Base-by-base conservation (phyloP, 2,797 vertebrate genomes). In the Schizopygopsis malacanthus region DNA sequence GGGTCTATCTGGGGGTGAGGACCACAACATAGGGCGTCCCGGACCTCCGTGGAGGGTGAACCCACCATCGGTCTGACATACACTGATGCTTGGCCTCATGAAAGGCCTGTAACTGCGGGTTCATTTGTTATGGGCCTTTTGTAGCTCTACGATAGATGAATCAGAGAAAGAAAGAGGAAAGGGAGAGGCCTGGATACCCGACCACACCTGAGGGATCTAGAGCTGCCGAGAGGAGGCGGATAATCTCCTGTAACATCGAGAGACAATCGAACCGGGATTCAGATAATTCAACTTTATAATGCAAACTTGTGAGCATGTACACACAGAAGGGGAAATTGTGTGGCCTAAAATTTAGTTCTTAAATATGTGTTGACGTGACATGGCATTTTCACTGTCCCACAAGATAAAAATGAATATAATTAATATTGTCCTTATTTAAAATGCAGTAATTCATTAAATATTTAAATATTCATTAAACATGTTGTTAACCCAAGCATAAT, bases 21-120 rank as follows among this genome's bases (percentile, higher is more conserved):
- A 81, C 91, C 89, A 89, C 89, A 92, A 92, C 90, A 92, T 90
- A 59, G 82, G 88, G 92, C 7, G 47, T 71, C 41, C 50, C 50
- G 87, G 94, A 95, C 95, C 93, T 94, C 94, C 92, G 61, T 90
- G 88, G 91, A 91, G 91, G 94, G 92, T 91, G 92, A 94, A 93
- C 92, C 93, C 87, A 87, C 93, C 88, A 89, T 89, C 91, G 78
- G 78, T 87, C 89, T 90, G 91, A 91, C 92, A 92, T 91, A 93
- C 92, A 92, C 93, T 95, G 95, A 95, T 91, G 94, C 94, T 95
- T 95, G 94, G 94, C 95, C 95, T 93, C 80, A 86, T 94, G 92
- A 95, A 94, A 93, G 92, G 94, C 39, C 92, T 90, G 90, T 86
- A 92, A 61, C 92, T 88, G 91, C 87, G 89, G 92, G 91, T 91